Percentiles rank a stretch among this genome's conserved stretches.
These are phyloP conservation scores for Barypeithes pellucidus DNA, from an alignment of 2,888 invertebrate genomes.

Conservation along the genomic window DNA sequence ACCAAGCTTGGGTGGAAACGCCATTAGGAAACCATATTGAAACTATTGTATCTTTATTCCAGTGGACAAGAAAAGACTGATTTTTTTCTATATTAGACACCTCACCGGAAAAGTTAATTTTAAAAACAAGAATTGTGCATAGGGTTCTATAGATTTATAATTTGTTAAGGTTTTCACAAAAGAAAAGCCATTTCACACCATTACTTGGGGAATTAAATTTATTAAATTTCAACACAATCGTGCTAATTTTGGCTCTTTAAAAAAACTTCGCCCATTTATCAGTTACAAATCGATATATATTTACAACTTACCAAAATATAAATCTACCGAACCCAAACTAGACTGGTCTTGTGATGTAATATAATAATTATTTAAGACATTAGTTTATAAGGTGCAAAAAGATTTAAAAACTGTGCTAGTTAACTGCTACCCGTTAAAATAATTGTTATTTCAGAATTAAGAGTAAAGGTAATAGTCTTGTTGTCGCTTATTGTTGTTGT, in stretches of 20 bases:
- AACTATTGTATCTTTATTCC: no score
- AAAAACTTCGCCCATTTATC: no score
- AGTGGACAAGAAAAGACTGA: no score
- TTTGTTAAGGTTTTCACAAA: slow-evolving; percentile 9
- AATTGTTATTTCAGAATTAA: slow-evolving; percentile 53
- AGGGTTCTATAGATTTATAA: slow-evolving; percentile 1
- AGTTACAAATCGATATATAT: no score
- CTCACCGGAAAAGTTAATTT: neutral
- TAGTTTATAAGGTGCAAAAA: slow-evolving; percentile 47
- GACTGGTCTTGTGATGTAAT: slow-evolving; percentile 60
- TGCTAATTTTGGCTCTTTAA: no score
- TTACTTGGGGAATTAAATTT: no score
- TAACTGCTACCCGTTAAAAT: slow-evolving; percentile 39
- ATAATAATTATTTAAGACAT: slow-evolving; percentile 48
- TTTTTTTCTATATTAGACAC: neutral
- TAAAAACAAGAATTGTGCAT: neutral
- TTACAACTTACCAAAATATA: neutral
- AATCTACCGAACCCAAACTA: slow-evolving; percentile 56
- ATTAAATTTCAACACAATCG: no score
- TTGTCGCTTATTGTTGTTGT: slow-evolving; percentile 60
- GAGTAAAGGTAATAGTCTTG: slow-evolving; percentile 53
- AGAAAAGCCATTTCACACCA: no score
- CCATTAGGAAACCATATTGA: no score
- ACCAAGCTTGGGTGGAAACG: no score
- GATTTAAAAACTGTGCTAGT: slow-evolving; percentile 21